phyloP scores from a whole-genome alignment of 2,113 vertebrate genomes.

The Colistium nudipinnis region DNA sequence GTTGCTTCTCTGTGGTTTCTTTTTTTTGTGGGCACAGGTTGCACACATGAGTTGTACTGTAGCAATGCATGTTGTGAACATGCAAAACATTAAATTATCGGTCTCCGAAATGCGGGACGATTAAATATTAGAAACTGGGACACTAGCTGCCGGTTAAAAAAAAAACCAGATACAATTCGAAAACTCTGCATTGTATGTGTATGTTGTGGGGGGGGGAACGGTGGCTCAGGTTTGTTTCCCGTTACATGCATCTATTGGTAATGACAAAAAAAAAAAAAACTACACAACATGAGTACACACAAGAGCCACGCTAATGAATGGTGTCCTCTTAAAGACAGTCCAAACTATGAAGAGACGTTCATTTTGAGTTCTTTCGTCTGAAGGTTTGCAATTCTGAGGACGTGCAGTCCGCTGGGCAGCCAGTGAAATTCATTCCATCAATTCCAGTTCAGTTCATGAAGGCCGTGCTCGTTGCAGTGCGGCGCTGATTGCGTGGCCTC shows the following conservation, averaged over 20 bases:
- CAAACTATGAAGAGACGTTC: neutral
- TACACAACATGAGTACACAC: neutral
- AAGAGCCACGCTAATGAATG: neutral
- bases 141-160: neutral
- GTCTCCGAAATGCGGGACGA: neutral
- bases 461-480: slow-evolving; percentile 50
- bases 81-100: neutral
- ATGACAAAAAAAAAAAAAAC: neutral
- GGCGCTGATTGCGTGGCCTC: slow-evolving; percentile 66
- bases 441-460: slow-evolving; percentile 71
- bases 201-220: slow-evolving; percentile 2
- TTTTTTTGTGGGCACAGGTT: neutral
- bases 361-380: neutral
- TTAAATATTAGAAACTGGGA: neutral
- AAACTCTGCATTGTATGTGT: neutral
- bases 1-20: neutral
- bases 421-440: slow-evolving; percentile 64
- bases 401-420: slow-evolving; percentile 56
- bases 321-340: neutral
- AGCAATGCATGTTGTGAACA: neutral
- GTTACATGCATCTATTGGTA: neutral
- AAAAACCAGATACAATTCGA: neutral
- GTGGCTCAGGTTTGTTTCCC: neutral
- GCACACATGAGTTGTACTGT: neutral
- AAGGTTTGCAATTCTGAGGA: neutral